These are phyloP conservation scores for Polymixis flavicincta DNA, from an alignment of 2,888 invertebrate species.

Conservation along the genomic window DNA sequence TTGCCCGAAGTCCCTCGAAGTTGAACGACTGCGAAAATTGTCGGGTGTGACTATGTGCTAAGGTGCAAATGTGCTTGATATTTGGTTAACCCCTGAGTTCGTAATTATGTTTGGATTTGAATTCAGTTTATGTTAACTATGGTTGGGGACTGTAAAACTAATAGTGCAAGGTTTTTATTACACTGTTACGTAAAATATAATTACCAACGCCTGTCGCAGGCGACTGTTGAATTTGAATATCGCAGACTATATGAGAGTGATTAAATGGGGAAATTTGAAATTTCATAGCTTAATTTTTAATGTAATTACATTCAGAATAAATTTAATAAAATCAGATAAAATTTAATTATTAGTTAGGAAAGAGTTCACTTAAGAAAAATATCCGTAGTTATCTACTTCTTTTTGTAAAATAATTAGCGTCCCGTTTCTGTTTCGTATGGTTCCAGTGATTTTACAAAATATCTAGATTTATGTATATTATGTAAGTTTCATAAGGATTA, in stretches of 20 bases:
- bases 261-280: neutral
- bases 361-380: too few species aligned
- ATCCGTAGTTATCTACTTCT: too few species aligned
- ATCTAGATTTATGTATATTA: too few species aligned
- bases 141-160: slow-evolving; percentile 18
- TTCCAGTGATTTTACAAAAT: too few species aligned
- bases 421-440: too few species aligned
- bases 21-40: slow-evolving; percentile 28
- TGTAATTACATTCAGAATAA: too few species aligned
- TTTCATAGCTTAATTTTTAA: neutral
- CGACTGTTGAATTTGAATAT: neutral
- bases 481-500: too few species aligned
- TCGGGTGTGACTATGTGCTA: neutral
- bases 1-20: slow-evolving; percentile 28
- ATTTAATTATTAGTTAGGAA: too few species aligned
- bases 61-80: slow-evolving; percentile 16
- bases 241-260: too few species aligned
- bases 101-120: slow-evolving; percentile 3
- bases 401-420: too few species aligned
- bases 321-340: too few species aligned
- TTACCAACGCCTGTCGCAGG: neutral
- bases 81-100: slow-evolving; percentile 14
- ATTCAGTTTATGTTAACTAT: slow-evolving; percentile 17
- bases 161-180: slow-evolving; percentile 1
- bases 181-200: slow-evolving; percentile 15